phyloP scores from a whole-genome alignment of 2,888 invertebrate species.

The Morinoia aosen region DNA sequence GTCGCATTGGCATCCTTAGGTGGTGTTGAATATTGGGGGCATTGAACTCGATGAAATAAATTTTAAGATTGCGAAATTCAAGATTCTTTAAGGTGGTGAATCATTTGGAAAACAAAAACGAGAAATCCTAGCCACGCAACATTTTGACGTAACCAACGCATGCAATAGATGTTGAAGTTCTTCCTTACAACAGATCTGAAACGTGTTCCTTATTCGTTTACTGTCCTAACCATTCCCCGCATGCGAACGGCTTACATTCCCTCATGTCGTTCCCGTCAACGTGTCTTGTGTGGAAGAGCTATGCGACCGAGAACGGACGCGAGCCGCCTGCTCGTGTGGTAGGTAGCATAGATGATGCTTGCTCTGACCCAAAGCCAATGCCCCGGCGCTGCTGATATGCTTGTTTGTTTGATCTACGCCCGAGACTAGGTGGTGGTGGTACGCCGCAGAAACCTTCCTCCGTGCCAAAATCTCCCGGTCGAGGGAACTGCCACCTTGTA shows the following conservation, averaged over 20 bases:
- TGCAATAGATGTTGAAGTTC: too few species aligned
- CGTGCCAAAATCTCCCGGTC: not conserved
- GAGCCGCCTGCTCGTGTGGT: not conserved
- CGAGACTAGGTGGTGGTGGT: not conserved
- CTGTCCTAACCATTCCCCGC: not conserved
- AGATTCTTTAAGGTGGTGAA: too few species aligned
- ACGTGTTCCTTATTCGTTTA: too few species aligned
- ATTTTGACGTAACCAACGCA: too few species aligned
- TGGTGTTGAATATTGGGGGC: too few species aligned
- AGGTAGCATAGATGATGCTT: not conserved
- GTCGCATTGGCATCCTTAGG: too few species aligned
- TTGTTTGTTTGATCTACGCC: constrained; percentile 42
- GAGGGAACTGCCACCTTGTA: not conserved
- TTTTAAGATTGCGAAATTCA: too few species aligned
- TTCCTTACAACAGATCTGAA: too few species aligned
- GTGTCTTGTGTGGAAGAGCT: not conserved
- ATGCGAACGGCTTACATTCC: not conserved
- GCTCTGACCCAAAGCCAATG: constrained; percentile 40
- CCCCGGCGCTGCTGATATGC: constrained; percentile 20
- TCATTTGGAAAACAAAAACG: too few species aligned
- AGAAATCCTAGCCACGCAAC: too few species aligned
- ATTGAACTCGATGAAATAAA: too few species aligned
- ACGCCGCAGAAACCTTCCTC: not conserved
- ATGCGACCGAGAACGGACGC: not conserved
- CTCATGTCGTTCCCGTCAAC: not conserved